Evolutionary conservation across 92 coral and sea anemone species (phyloP), one percentile per base, ranked within the genome.

Genomic region (Phenganax marumi): DNA sequence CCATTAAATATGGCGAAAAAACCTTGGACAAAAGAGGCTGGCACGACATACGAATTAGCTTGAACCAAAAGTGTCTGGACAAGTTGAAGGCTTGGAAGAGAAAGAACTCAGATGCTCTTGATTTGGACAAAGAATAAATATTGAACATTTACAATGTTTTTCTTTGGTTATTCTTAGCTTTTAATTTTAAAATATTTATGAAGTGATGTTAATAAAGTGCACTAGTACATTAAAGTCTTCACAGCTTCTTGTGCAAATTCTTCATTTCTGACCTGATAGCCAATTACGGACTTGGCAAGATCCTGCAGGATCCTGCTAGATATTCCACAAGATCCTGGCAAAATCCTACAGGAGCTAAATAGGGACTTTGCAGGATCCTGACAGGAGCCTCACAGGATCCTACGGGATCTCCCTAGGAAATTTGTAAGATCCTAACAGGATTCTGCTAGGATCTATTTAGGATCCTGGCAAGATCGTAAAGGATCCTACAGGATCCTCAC

Each of bases 1-100:
- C 62, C 72, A 53, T 77, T 19, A 85, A 82, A 61, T 81, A 81
- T 81, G 89, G 91, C 12, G 84, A 88, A 52, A 88, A 63, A 53
- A 53, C 26, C 0, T 50, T 77, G 58, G 87, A 85, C 19, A 72
- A 72, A 23, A 85, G 76, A 58, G 43, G 58, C 3, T 85, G 89
- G 91, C 58, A 70, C 50, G 89, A 85, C 10, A 85, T 88, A 11
- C 76, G 84, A 10, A 69, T 66, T 13, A 80, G 86, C 49, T 52
- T 88, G 11, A 88, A 88, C 60, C 91, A 88, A 68, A 88, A 88
- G 70, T 88, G 91, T 63, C 55, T 88, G 50, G 89, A 88, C 57
- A 88, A 85, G 50, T 16, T 83, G 11, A 87, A 83, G 66, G 71
- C 68, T n/a, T 73, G 73, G 52, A 72, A 19, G 50, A 33, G 52